Conservation (phyloP, 2,888 invertebrate genomes). For the Drosophila testacea region DNA sequence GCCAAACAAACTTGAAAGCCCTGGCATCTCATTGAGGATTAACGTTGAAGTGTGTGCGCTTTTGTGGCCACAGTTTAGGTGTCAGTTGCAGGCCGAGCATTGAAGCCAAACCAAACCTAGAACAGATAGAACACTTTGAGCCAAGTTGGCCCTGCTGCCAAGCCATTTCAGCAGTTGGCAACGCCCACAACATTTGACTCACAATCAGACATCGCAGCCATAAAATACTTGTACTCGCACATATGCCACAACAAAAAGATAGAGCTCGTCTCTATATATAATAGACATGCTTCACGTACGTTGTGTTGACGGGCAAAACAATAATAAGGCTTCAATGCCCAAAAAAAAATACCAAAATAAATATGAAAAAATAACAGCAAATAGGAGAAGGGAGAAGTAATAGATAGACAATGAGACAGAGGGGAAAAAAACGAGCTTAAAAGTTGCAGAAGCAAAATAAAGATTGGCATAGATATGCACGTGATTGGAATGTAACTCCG, state of each 20-base stretch:
- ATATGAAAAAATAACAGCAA: conserved; percentile 27
- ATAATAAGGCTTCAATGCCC: conserved; percentile 55
- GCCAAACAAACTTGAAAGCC: conserved; percentile 54
- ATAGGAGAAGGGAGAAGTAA: background rate
- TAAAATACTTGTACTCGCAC: conserved; percentile 30
- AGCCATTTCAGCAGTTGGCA: conserved; percentile 51
- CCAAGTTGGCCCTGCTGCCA: conserved; percentile 39
- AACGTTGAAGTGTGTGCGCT: conserved; percentile 47
- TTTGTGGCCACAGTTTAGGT: conserved; percentile 50
- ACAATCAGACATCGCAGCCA: conserved; percentile 27
- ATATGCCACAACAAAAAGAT: conserved; percentile 44
- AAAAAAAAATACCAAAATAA: conserved; percentile 19
- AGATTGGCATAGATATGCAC: conserved; percentile 75
- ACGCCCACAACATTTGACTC: conserved; percentile 44
- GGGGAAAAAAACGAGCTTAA: conserved; percentile 46
- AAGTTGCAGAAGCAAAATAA: conserved; percentile 69
- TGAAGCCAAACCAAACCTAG: conserved; percentile 10
- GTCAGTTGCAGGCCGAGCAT: conserved; percentile 62
- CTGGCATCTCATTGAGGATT: conserved; percentile 39
- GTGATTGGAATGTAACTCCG: conserved; percentile 80
- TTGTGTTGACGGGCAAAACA: conserved; percentile 55
- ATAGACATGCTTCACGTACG: conserved; percentile 58
- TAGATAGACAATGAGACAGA: background rate
- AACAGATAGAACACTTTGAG: conserved; percentile 4
- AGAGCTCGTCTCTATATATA: conserved; percentile 48